Percentiles rank a stretch among this genome's conserved stretches.
These are phyloP conservation scores for Matsumyia berberina DNA, from an alignment of 2,888 invertebrate genomes.

Conservation along the genomic window DNA sequence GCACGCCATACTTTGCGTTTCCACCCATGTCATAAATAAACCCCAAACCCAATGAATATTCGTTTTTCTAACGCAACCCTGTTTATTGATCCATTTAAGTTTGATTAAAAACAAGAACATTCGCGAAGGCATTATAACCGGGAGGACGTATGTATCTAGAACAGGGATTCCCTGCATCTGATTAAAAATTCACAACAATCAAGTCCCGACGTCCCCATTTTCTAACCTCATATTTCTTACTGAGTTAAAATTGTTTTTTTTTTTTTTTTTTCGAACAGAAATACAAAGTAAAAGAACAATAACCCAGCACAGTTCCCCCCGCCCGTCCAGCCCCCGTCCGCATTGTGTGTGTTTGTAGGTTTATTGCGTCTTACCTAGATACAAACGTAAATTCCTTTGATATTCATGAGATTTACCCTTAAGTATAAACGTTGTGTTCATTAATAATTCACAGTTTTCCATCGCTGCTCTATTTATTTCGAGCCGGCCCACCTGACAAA, in stretches of 20 bases:
- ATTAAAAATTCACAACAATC: slow-evolving; percentile 16
- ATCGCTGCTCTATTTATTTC: slow-evolving; percentile 51
- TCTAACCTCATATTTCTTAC: neutral
- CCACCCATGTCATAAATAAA: no score
- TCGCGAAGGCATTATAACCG: neutral
- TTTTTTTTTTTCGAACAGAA: neutral
- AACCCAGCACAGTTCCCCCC: slow-evolving; percentile 36
- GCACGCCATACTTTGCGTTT: no score
- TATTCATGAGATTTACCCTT: slow-evolving; percentile 69
- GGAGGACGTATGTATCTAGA: neutral
- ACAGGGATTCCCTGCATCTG: neutral
- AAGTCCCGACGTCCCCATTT: neutral
- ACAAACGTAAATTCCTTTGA: slow-evolving; percentile 56
- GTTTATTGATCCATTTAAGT: no score
- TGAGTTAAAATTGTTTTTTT: neutral
- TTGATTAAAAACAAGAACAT: no score
- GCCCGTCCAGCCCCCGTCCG: neutral
- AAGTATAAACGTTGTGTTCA: slow-evolving; percentile 63
- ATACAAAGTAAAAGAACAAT: slow-evolving; percentile 43
- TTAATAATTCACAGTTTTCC: slow-evolving; percentile 71
- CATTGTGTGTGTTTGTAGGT: slow-evolving; percentile 10
- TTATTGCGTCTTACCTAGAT: slow-evolving; percentile 64
- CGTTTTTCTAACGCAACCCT: no score
- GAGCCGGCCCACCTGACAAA: slow-evolving; percentile 35
- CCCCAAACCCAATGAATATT: no score